Evolutionary conservation across 2,888 invertebrate genomes (phyloP).

Genomic region (Stenichneumon culpator): DNA sequence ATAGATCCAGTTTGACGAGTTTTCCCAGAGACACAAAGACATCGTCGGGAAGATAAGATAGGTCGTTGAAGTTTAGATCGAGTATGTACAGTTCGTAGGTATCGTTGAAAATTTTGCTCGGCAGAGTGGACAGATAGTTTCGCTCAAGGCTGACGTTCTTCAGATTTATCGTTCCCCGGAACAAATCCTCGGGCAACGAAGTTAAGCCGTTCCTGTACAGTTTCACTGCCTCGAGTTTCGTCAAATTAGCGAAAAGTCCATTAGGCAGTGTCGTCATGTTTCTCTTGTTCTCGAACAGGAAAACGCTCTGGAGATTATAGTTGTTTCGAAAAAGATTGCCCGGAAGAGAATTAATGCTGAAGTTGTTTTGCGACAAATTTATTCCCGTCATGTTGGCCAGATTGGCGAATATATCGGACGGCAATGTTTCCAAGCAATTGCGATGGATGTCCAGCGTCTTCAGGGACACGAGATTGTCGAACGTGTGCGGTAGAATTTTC

Average conservation of each 20-base stretch:
- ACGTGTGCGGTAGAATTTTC: constrained; percentile 88
- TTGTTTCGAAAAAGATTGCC: constrained; percentile 87
- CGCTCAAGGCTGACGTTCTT: constrained; percentile 88
- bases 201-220: constrained; percentile 87
- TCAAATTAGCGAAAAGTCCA: constrained; percentile 88
- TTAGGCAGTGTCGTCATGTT: constrained; percentile 87
- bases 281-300: constrained; percentile 79
- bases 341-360: constrained; percentile 87
- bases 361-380: constrained; percentile 90
- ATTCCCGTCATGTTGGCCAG: constrained; percentile 88
- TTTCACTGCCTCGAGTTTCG: constrained; percentile 87
- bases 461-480: constrained; percentile 88
- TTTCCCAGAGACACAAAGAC: constrained; percentile 87
- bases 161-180: constrained; percentile 87
- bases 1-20: constrained; percentile 88
- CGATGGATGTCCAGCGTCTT: constrained; percentile 89
- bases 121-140: constrained; percentile 86
- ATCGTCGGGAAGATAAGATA: constrained; percentile 87
- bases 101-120: constrained; percentile 88
- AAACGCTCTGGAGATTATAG: constrained; percentile 86
- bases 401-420: constrained; percentile 88
- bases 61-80: constrained; percentile 89
- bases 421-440: constrained; percentile 88
- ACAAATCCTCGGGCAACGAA: constrained; percentile 88
- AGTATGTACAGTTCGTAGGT: constrained; percentile 88